Conservation (phyloP, 1,140 invertebrate species). For the Drosophila pseudoananassae region DNA sequence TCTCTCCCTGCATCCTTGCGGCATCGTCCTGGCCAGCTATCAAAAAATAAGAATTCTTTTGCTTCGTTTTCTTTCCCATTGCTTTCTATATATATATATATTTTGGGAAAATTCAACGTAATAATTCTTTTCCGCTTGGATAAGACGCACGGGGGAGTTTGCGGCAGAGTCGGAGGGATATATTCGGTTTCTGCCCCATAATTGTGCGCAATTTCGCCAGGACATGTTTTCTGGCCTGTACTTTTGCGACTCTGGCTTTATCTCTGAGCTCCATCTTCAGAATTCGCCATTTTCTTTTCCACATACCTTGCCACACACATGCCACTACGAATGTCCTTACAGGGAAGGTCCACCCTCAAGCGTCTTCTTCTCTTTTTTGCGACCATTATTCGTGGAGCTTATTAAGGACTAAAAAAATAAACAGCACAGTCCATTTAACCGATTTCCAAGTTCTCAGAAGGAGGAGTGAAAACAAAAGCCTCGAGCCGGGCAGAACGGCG, state of each 20-base stretch:
- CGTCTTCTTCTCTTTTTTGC: slow-evolving; percentile 34
- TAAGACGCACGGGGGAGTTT: slow-evolving; percentile 34
- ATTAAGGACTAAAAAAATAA: slow-evolving; percentile 71
- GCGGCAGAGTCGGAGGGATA: not conserved
- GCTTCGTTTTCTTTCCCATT: slow-evolving; percentile 47
- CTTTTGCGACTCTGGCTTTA: slow-evolving; percentile 10
- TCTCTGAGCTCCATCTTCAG: slow-evolving; percentile 1
- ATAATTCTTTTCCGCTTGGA: slow-evolving; percentile 84
- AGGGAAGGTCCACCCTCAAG: slow-evolving; percentile 7
- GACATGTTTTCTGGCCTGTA: slow-evolving; percentile 55
- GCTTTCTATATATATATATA: slow-evolving; percentile 20
- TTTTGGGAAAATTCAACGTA: slow-evolving; percentile 71
- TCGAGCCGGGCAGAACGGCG: slow-evolving; percentile 35
- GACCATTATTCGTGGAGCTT: slow-evolving; percentile 70
- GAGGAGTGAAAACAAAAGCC: slow-evolving; percentile 23
- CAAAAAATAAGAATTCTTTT: slow-evolving; percentile 75
- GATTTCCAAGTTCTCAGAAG: slow-evolving; percentile 45
- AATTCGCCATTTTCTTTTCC: slow-evolving; percentile 54
- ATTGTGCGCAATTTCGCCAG: slow-evolving; percentile 78
- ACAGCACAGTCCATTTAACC: slow-evolving; percentile 80
- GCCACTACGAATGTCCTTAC: slow-evolving; percentile 16
- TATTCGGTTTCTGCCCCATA: slow-evolving; percentile 49
- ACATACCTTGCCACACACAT: slow-evolving; percentile 26
- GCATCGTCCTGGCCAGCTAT: slow-evolving; percentile 60
- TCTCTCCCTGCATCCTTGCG: slow-evolving; percentile 22